Evolutionary conservation across 2,113 vertebrate species (phyloP).

Genomic region (Anarhynchus alexandrinus): DNA sequence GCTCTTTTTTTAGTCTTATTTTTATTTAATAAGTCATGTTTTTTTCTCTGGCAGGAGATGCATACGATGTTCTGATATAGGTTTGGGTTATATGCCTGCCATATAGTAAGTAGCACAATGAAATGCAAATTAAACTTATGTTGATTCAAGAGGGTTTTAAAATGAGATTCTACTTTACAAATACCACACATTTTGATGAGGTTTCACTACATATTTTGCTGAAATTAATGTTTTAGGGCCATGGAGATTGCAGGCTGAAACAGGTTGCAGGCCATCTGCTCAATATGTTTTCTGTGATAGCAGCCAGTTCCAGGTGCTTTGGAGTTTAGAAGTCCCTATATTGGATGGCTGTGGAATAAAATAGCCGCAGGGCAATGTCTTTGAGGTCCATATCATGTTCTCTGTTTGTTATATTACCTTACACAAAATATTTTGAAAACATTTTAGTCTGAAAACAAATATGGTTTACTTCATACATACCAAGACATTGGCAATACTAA

Average conservation of each 20-base stretch:
- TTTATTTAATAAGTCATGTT: background rate
- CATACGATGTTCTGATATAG: background rate
- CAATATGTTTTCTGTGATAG: constrained; percentile 33
- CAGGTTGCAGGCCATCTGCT: constrained; percentile 61
- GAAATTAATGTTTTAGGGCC: constrained; percentile 45
- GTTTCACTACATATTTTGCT: constrained; percentile 44
- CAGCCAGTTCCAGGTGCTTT: constrained; percentile 45
- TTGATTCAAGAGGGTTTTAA: background rate
- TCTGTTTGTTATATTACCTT: constrained; percentile 32
- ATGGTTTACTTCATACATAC: background rate
- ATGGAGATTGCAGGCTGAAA: constrained; percentile 1
- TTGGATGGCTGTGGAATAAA: constrained; percentile 22
- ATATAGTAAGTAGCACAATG: background rate
- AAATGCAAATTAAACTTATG: constrained; percentile 5
- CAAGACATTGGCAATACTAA: background rate
- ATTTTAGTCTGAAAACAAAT: constrained; percentile 14
- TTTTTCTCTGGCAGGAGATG: background rate
- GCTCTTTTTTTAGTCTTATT: background rate
- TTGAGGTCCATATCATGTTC: background rate
- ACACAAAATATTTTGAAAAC: constrained; percentile 48
- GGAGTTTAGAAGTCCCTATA: background rate
- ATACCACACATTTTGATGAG: constrained; percentile 31
- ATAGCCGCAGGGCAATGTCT: constrained; percentile 14
- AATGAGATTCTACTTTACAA: background rate
- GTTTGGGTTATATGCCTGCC: background rate